A percentile compares a stretch with the other conserved stretches of the same genome.
phyloP scores from a whole-genome alignment of 2,113 vertebrate genomes.

The Columba livia region DNA sequence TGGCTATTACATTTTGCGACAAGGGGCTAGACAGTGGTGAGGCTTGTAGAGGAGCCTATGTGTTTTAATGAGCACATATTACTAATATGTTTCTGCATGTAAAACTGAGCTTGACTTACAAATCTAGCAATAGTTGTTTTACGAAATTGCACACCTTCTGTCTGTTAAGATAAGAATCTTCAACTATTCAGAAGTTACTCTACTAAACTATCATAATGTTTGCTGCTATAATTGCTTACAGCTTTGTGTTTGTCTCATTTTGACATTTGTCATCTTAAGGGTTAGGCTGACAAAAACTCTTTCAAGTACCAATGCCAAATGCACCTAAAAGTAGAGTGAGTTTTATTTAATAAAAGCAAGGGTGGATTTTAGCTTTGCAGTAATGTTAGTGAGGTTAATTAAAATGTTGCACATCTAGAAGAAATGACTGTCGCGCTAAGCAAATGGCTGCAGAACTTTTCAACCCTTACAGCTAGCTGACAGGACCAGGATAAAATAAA shows the following conservation, averaged over 20 bases:
- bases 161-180: background rate
- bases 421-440: background rate
- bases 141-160: background rate
- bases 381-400: background rate
- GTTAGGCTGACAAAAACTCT: background rate
- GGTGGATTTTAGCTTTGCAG: background rate
- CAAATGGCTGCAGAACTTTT: background rate
- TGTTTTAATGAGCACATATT: background rate
- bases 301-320: background rate
- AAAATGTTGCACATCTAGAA: background rate
- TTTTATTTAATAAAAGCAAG: background rate
- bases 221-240: background rate
- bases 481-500: background rate
- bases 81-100: background rate
- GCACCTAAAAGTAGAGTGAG: background rate
- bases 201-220: background rate
- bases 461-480: background rate
- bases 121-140: background rate
- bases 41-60: fast-evolving
- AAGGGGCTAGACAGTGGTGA: background rate
- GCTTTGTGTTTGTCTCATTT: background rate
- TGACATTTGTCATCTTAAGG: background rate
- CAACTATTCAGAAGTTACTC: background rate
- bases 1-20: background rate
- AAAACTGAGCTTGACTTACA: background rate